Evolutionary conservation across 2,113 vertebrate genomes (phyloP), one percentile per base, ranked within the genome.

Genomic region (Orcinus orca): DNA sequence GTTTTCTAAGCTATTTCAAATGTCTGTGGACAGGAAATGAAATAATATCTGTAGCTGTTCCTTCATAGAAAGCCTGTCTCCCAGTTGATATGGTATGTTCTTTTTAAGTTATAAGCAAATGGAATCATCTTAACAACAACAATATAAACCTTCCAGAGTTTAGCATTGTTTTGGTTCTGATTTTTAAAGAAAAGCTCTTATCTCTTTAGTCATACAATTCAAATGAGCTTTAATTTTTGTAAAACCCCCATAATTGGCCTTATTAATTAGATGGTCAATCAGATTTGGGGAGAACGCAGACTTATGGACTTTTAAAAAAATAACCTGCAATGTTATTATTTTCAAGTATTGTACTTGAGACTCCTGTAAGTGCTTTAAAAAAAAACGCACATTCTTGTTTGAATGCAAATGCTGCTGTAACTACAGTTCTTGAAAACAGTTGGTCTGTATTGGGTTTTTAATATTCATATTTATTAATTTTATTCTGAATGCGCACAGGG

Each of bases 301-400:
- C 82, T 93, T 93, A 77, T 0, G 2, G 26, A 77, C 71, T 95
- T 92, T 71, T 70, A 18, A 74, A 88, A 88, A 71, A 79, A 76
- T 93, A 93, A 93, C 77, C 53, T 93, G 74, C 79, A 31, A 89
- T 91, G 82, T 92, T 96, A 96, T 95, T 97, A 93, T 38, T 97
- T 97, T 97, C 95, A 97, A 97, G 67, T 97, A 74, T 89, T 83
- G 65, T 93, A 92, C 96, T 96, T 95, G 73, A 97, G 73, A 89
- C 93, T 97, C 68, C 47, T 65, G 68, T 93, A 95, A 95, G 71
- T 96, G 83, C 86, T 96, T 84, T 41, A 50, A 76, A 79, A 53
- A 86, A 88, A 97, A 94, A 79, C n/a, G 41, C 63, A 74, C 38
- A 79, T 86, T 96, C 44, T 93, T 91, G 33, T 93, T 93, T 77